Conservation (phyloP, 2,888 invertebrate genomes). For the Archips crataeganus region DNA sequence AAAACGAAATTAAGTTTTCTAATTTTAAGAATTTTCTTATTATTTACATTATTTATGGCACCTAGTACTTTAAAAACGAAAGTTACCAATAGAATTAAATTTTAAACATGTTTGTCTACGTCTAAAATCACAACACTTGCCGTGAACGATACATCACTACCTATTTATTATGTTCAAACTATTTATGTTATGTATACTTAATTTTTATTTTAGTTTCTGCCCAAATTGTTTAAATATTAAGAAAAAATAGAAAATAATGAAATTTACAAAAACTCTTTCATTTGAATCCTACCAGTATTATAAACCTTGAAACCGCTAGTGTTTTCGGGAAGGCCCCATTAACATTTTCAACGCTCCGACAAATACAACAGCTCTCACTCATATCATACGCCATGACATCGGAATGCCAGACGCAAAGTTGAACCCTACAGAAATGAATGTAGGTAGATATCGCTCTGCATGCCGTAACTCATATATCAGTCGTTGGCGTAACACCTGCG, state of each 20-base stretch:
- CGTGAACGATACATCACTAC: slow-evolving; percentile 57
- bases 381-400: too few species aligned
- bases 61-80: slow-evolving; percentile 72
- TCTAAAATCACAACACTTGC: slow-evolving; percentile 65
- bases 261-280: slow-evolving; percentile 57
- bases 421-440: too few species aligned
- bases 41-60: slow-evolving; percentile 80
- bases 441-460: too few species aligned
- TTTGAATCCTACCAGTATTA: slow-evolving; percentile 52
- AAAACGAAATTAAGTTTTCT: slow-evolving; percentile 51
- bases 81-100: slow-evolving; percentile 82
- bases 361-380: too few species aligned
- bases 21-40: slow-evolving; percentile 72
- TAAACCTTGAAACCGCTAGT: not conserved
- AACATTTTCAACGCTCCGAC: too few species aligned
- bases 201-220: slow-evolving; percentile 62
- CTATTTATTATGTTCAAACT: slow-evolving; percentile 76
- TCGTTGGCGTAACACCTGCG: too few species aligned
- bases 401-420: too few species aligned
- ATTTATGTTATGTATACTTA: slow-evolving; percentile 71
- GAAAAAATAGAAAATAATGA: slow-evolving; percentile 79
- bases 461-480: too few species aligned
- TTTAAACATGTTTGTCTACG: slow-evolving; percentile 44
- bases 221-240: slow-evolving; percentile 76
- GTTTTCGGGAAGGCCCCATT: too few species aligned